These are phyloP conservation scores for Furnarius figulus DNA, from an alignment of 2,113 vertebrate species.

Conservation along the genomic window DNA sequence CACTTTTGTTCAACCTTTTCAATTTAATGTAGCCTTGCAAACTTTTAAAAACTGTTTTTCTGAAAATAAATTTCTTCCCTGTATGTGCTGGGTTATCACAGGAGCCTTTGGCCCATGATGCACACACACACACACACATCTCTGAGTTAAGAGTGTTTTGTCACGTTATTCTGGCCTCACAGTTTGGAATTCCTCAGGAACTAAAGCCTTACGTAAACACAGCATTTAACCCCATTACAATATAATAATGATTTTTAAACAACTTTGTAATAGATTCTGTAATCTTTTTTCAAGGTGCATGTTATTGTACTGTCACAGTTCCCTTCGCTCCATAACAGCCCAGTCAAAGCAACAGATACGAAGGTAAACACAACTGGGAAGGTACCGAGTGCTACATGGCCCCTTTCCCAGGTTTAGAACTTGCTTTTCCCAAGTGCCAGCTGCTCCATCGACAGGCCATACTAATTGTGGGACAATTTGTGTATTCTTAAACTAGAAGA, in stretches of 20 bases:
- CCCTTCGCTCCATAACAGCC: neutral
- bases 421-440: constrained; percentile 39
- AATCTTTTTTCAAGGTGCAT: constrained; percentile 37
- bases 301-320: constrained; percentile 27
- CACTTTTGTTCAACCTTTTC: neutral
- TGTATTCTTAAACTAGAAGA: constrained; percentile 31
- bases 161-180: neutral
- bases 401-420: constrained; percentile 27
- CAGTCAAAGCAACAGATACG: constrained; percentile 39
- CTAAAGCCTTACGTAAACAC: constrained; percentile 40
- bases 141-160: neutral
- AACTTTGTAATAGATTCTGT: constrained; percentile 57
- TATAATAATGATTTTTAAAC: constrained; percentile 65
- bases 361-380: constrained; percentile 40
- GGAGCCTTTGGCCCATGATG: neutral
- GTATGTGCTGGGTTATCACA: neutral
- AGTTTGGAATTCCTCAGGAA: constrained; percentile 33
- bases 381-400: neutral
- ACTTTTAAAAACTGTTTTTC: neutral
- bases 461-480: neutral
- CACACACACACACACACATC: neutral
- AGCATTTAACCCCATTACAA: constrained; percentile 5
- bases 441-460: constrained; percentile 1
- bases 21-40: neutral
- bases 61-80: neutral